Base-by-base conservation (phyloP, 2,113 vertebrate genomes). In the Polypterus bichir region DNA sequence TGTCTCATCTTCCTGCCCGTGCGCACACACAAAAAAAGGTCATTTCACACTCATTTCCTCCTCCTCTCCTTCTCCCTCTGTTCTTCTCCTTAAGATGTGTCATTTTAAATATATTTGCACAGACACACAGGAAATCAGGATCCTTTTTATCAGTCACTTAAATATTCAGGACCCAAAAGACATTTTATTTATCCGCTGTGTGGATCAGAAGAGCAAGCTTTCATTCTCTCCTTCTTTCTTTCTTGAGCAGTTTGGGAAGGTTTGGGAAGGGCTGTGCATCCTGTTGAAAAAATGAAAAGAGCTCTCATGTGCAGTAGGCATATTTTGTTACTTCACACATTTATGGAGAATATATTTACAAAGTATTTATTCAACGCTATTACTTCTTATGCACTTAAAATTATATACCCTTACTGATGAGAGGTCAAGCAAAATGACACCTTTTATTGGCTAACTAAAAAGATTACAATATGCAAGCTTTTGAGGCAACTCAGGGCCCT, bases 11-110 rank as follows among this genome's bases (percentile, higher is more conserved):
- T 83, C 86, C 84, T 88, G 83, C 86, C 86, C 66, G 65, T 68
- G 70, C 70, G 66, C 57, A 69, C 66, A 54, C 62, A 58, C 81
- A 81, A 79, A 87, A 87, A 91, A 91, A 91, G 89, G 89, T 91
- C 89, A 91, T 79, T 89, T 88, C 86, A 87, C 82, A 81, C 84
- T 89, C 87, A 84, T 89, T 87, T 86, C 65, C 86, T 86, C 65
- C 86, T 81, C 86, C 77, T 72, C 84, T 87, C 88, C 77, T 62
- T 47, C 59, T 68, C 54, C 55, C 49, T 49, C 63, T 59, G 54
- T 63, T 64, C 62, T 69, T 44, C 0, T 47, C 44, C 44, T 10
- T 3, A 10, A 60, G 59, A 49, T 49, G 66, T 64, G 62, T 2
- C 10, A 46, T 66, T 74, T 77, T 66, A 61, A 68, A 72, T 72